Base-by-base conservation (phyloP, 1,140 invertebrate species). In the Lepidurus apus region DNA sequence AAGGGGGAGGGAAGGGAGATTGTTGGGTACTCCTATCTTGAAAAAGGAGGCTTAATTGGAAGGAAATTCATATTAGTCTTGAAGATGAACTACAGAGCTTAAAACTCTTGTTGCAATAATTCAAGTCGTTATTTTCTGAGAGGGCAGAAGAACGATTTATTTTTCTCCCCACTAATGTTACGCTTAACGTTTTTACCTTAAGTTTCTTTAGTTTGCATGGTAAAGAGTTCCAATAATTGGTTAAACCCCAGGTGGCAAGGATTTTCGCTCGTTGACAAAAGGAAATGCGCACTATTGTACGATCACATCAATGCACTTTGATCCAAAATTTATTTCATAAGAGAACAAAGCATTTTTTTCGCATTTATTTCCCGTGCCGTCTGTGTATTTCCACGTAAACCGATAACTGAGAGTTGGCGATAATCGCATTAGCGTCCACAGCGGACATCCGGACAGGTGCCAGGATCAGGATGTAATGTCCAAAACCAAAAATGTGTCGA, bases 391-490 rank as follows among this genome's bases (percentile, higher is more conserved):
- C 53, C 13, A 13, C 1, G 53, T 65, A 9, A 21, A 65, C 21
- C 53, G 53, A 65, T 65, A 65, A 65, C 53, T 7, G 8, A 65
- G 53, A 65, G 53, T 65, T 65, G 21, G 3, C 21, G 17, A 65
- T 65, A 65, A 65, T 65, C 53, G 53, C 53, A 65, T 65, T 65
- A 65, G 53, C n/a, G 8, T 65, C 53, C 53, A 21, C 2, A 65
- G 53, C 53, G 53, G 53, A 65, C 53, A 65, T 65, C 53, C 53
- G 53, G 53, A 65, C 53, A 65, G 53, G 53, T 65, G 53, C 53
- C 21, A 65, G 53, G 53, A 11, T 7, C 53, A 21, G 17, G 17
- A 65, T 65, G 53, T n/a, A 65, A 21, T 17, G 53, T 65, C 10
- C 13, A 4, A 65, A 34, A 34, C 2, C 34, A 34, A 34, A 34